Conservation (phyloP, 2,888 invertebrate genomes). For the Parelbella ahira region DNA sequence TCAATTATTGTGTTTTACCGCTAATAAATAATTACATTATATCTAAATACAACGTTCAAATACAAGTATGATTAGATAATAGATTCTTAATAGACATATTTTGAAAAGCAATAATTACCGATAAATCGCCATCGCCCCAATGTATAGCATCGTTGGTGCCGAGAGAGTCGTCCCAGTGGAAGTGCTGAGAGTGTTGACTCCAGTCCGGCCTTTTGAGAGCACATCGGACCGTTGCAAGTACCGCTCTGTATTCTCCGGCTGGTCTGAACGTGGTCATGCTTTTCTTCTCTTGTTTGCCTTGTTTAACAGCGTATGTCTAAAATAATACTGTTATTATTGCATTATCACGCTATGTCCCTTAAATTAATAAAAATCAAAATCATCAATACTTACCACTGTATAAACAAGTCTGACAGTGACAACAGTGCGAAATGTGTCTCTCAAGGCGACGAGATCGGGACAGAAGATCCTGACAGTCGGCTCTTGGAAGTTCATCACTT, state of each 20-base stretch:
- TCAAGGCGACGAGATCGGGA: constrained; percentile 66
- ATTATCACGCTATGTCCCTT: too few relatives aligned
- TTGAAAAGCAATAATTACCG: constrained; percentile 41
- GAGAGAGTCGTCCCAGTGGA: constrained; percentile 79
- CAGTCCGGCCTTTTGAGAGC: constrained; percentile 68
- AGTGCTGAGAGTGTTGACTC: constrained; percentile 77
- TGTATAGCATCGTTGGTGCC: constrained; percentile 58
- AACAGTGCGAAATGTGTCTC: constrained; percentile 77
- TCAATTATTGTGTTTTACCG: too few relatives aligned
- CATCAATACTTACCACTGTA: constrained; percentile 66
- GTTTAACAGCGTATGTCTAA: constrained; percentile 41
- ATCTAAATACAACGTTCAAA: too few relatives aligned
- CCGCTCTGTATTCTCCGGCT: constrained; percentile 48
- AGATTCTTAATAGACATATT: too few relatives aligned
- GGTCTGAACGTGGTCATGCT: constrained; percentile 38
- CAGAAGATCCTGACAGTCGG: constrained; percentile 73
- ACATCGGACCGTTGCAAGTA: constrained; percentile 72
- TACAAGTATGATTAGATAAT: too few relatives aligned
- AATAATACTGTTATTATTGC: too few relatives aligned
- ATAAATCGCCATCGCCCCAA: constrained; percentile 67
- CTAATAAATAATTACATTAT: too few relatives aligned
- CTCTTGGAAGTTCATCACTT: constrained; percentile 75
- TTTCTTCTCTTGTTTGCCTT: constrained; percentile 49
- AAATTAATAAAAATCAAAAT: too few relatives aligned
- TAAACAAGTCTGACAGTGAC: constrained; percentile 75